phyloP scores from a whole-genome alignment of 2,888 invertebrate genomes.

The Eupithecia exiguata region DNA sequence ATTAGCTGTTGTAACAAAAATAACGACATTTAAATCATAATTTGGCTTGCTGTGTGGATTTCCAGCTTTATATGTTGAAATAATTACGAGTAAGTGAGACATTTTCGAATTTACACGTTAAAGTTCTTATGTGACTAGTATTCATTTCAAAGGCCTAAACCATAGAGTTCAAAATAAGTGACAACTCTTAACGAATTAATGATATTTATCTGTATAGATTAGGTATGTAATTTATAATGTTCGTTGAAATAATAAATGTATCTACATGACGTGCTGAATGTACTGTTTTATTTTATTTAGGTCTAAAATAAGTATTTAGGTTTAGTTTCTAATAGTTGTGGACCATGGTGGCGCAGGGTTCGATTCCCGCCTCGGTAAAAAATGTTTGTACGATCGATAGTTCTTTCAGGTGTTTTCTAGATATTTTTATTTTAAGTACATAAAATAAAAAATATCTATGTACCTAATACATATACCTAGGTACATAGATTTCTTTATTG shows the following conservation, averaged over 20 bases:
- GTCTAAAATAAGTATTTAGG: not conserved
- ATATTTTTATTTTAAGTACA: too few species aligned
- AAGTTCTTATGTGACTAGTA: not conserved
- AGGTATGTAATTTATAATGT: conserved; percentile 11
- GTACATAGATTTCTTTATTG: too few species aligned
- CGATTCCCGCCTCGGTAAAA: not conserved
- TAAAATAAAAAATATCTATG: too few species aligned
- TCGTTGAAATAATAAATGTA: conserved; percentile 14
- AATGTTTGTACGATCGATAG: not conserved
- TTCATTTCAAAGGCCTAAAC: conserved; percentile 22
- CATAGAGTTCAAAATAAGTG: conserved; percentile 25
- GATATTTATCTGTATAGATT: conserved; percentile 8
- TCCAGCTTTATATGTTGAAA: not conserved
- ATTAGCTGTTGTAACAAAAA: not conserved
- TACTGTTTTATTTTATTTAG: not conserved
- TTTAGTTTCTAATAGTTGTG: not conserved
- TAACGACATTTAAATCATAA: not conserved
- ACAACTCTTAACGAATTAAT: conserved; percentile 7
- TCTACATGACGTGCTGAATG: not conserved
- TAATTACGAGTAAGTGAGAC: not conserved
- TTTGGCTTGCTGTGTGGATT: not conserved
- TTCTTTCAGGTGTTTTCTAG: too few species aligned
- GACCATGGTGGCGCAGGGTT: not conserved
- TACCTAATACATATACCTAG: too few species aligned
- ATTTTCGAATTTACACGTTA: conserved; percentile 5